phyloP scores from a whole-genome alignment of 2,113 vertebrate species.

The Piaya cayana region DNA sequence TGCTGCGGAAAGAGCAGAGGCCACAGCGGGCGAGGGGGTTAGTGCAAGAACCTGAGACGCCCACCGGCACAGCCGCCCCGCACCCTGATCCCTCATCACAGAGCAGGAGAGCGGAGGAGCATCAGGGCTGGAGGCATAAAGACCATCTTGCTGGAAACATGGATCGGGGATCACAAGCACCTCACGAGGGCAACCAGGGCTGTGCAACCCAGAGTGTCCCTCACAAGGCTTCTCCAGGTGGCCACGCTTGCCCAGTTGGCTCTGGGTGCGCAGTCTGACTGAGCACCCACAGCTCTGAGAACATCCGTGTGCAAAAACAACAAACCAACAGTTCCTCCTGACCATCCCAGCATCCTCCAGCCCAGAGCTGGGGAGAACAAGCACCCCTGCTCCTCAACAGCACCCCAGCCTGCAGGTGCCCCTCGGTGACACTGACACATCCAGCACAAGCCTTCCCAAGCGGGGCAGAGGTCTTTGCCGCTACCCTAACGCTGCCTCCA shows the following conservation, averaged over 20 bases:
- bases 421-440: accelerated
- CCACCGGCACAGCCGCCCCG: accelerated
- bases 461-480: neutral
- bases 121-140: neutral
- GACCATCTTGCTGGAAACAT: neutral
- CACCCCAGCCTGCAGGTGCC: neutral
- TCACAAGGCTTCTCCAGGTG: neutral
- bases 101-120: accelerated
- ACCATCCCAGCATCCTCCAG: accelerated
- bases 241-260: accelerated
- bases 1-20: conserved; percentile 76
- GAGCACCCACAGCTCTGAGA: neutral
- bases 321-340: accelerated
- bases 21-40: neutral
- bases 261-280: accelerated
- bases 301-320: accelerated
- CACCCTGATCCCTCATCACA: neutral
- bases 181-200: neutral
- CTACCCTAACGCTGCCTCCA: neutral
- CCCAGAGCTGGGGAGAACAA: neutral
- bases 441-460: accelerated
- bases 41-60: accelerated
- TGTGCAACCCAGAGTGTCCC: neutral
- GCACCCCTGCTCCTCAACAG: accelerated
- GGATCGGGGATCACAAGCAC: neutral